phyloP scores from a whole-genome alignment of 2,797 vertebrate genomes.

The Taenioides sp. region DNA sequence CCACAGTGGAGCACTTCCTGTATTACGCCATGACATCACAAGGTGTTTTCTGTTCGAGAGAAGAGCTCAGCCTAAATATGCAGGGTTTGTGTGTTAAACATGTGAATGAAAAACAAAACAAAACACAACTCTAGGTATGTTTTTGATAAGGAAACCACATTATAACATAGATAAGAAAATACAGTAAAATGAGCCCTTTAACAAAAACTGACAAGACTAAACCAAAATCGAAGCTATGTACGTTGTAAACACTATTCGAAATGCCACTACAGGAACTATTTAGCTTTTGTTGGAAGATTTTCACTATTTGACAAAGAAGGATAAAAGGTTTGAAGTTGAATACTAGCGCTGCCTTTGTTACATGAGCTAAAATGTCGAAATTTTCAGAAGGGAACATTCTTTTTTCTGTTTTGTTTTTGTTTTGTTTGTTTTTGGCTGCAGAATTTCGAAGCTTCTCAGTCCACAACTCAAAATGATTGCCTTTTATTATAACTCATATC shows the following conservation, averaged over 20 bases:
- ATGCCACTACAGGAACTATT: background rate
- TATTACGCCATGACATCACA: too few relatives aligned
- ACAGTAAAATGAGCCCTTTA: background rate
- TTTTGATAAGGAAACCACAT: too few relatives aligned
- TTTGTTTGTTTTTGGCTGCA: constrained; percentile 19
- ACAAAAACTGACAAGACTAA: constrained; percentile 11
- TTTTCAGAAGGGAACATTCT: constrained; percentile 33
- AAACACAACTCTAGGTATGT: too few relatives aligned
- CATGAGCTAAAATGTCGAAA: constrained; percentile 34
- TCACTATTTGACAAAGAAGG: constrained; percentile 18
- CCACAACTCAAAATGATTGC: constrained; percentile 3
- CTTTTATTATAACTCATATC: background rate
- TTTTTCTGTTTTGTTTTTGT: background rate
- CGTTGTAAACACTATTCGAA: constrained; percentile 1
- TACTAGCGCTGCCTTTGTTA: constrained; percentile 9
- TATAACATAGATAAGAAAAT: too few relatives aligned
- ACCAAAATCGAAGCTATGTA: constrained; percentile 7
- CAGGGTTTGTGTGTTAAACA: too few relatives aligned
- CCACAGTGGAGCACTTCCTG: too few relatives aligned
- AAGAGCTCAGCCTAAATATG: background rate
- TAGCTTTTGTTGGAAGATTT: constrained; percentile 26
- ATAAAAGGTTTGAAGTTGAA: background rate
- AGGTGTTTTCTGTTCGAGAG: too few relatives aligned
- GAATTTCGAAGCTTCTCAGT: constrained; percentile 31
- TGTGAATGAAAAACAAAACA: too few relatives aligned